Evolutionary conservation across 2,888 invertebrate genomes (phyloP).

Genomic region (Parapristionchus giblindavisi): DNA sequence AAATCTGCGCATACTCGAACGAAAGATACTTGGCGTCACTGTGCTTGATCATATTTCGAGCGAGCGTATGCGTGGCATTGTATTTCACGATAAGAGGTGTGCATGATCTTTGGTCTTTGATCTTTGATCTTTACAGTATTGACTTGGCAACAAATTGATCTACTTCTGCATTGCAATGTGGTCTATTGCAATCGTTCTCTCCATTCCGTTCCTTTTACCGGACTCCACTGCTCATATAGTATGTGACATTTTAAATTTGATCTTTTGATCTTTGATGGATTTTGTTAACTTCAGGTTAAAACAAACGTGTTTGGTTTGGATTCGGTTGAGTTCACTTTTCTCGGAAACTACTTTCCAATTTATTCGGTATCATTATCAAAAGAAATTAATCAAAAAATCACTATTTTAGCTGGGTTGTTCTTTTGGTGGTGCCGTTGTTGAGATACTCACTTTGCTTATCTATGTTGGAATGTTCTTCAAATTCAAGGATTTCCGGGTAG

Average conservation of each 20-base stretch:
- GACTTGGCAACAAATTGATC: background rate
- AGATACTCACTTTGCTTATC: background rate
- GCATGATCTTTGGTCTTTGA: background rate
- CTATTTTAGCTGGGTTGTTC: background rate
- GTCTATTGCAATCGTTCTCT: background rate
- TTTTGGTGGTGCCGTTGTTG: background rate
- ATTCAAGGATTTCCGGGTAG: conserved; percentile 6
- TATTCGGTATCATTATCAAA: background rate
- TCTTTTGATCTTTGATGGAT: background rate
- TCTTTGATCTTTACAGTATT: background rate
- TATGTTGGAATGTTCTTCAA: conserved; percentile 17
- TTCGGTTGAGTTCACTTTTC: conserved; percentile 9
- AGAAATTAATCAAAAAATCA: background rate
- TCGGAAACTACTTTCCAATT: background rate
- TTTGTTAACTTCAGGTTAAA: background rate
- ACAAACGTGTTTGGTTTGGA: background rate
- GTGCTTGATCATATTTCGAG: no score
- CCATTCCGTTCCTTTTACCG: background rate
- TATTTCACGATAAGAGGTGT: no score
- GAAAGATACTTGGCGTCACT: no score
- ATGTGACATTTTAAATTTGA: background rate
- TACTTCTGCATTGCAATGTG: conserved; percentile 4
- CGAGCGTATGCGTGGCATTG: no score
- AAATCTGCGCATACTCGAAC: no score
- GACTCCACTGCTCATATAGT: background rate